Evolutionary conservation across 2,113 vertebrate genomes (phyloP), one percentile per base, ranked within the genome.

Genomic region (Hemiprocne comata): DNA sequence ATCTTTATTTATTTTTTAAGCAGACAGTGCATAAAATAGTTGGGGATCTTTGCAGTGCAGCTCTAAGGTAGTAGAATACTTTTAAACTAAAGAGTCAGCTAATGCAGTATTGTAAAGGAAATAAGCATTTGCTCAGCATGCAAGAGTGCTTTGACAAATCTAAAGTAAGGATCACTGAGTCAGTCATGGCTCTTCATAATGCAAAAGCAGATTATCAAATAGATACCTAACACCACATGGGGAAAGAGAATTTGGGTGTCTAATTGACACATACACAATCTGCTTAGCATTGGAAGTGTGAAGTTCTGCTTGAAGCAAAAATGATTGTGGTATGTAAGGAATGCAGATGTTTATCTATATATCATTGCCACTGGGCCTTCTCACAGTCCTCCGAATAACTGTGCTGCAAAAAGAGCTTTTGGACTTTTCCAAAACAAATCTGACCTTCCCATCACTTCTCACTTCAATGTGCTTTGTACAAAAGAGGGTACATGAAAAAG

Each of bases 261-360:
- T 82, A 48, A 77, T 38, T 84, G 85, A 74, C 87, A 85, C n/a
- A 85, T 31, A 26, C 46, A 91, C 51, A 85, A 87, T 89, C 87
- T 93, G 75, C 84, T 84, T 82, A 91, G 89, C 77, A 75, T 16
- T 96, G 94, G 61, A 97, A 97, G 94, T 96, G 61, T 91, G 91
- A 97, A 87, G 80, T 89, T 77, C 77, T 93, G 75, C 84, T 93
- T 88, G 94, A 69, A 97, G 93, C 76, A 96, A 97, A 96, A 96
- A 94, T 85, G 85, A 94, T 54, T 62, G 84, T 96, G 97, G 95
- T 82, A 98, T 95, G 88, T 93, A 69, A 97, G 94, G 97, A 98
- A 98, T 98, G 94, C 61, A 95, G 93, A 96, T 96, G 93, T 97
- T 98, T 97, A 92, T 96, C 97, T 98, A 48, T 95, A 90, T 97